Base-by-base conservation (phyloP, 2,113 vertebrate genomes). In the Megaleporinus macrocephalus region DNA sequence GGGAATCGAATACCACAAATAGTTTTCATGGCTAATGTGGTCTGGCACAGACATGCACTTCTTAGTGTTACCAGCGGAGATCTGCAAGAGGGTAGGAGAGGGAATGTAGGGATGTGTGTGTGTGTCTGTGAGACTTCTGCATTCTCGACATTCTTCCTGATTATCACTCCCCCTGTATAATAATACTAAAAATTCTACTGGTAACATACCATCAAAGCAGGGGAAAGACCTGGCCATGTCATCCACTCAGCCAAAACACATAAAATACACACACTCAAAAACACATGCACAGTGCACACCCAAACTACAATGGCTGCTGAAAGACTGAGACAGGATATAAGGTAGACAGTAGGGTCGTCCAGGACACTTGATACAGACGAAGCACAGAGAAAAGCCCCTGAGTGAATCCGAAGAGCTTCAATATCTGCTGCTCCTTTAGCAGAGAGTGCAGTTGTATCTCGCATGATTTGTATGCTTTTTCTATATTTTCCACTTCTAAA, bases 1-100 rank as follows among this genome's bases (percentile, higher is more conserved):
- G 80, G 84, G 87, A 90, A 88, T 22, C 61, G 70, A 80, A 86
- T 85, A 74, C 84, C 87, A 77, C 70, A 79, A 82, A 88, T 85
- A 74, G 65, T 79, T 86, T 69, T 85, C 71, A 79, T 78, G 70
- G 62, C 81, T 83, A 79, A 80, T 84, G 83, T 63, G 51, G 76
- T 83, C 83, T 57, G 82, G 79, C 70, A 81, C 84, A 76, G 75
- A 68, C 72, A 10, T 78, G 53, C 57, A 66, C 65, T 78, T 49
- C 63, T 78, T 30, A 26, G 22, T 74, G 26, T 72, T 76, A 16
- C 81, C 75, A 83, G 78, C 18, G 59, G 51, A n/a, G 73, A 44
- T 59, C 36, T 33, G 20, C 11, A 24, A 24, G 69, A 30, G 76
- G 22, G 55, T n/a, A 59, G 69, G 26, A 57, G 49, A 62, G 4